Evolutionary conservation across 2,797 vertebrate genomes (phyloP), one percentile per base, ranked within the genome.

Genomic region (Cossypha polioptera): DNA sequence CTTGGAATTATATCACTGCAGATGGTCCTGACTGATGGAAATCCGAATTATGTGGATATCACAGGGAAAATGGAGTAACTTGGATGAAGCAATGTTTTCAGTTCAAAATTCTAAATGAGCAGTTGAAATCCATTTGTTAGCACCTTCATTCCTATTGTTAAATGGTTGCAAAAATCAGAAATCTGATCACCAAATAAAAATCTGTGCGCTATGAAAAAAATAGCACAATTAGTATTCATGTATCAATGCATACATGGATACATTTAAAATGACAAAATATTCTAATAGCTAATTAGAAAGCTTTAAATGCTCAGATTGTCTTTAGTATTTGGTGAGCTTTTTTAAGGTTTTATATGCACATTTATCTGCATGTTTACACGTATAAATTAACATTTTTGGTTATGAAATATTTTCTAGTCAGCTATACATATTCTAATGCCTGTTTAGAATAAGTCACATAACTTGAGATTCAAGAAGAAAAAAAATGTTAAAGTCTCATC

Each of bases 161-260:
- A 13, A 25, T 17, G 40, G 20, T 26, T 67, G 19, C 20, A 90
- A 82, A 85, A 16, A 22, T 68, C 35, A 75, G n/a, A 88, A 75
- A 29, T 53, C 24, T 63, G 47, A 72, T 45, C 82, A 80, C 54
- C 19, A 54, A 54, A 33, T 14, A 77, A 90, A 91, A 82, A 55
- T 42, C 13, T 78, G 16, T 26, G 31, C 14, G 31, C 7, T 12
- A 43, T 66, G 38, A 50, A 76, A 78, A 66, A 92, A 68, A 16
- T 9, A 35, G 4, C 5, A 50, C 11, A 82, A 57, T 69, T 82
- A 35, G 25, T 42, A 50, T 62, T 69, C 22, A 17, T 71, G 42
- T 26, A 50, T n/a, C 1, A 3, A 40, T 43, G 7, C 1, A 2
- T 72, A 38, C 12, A 29, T 29, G 5, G 0, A 2, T 62, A 36